Evolutionary conservation across 2,113 vertebrate genomes (phyloP).

Genomic region (Ophthalmolycus amberensis): DNA sequence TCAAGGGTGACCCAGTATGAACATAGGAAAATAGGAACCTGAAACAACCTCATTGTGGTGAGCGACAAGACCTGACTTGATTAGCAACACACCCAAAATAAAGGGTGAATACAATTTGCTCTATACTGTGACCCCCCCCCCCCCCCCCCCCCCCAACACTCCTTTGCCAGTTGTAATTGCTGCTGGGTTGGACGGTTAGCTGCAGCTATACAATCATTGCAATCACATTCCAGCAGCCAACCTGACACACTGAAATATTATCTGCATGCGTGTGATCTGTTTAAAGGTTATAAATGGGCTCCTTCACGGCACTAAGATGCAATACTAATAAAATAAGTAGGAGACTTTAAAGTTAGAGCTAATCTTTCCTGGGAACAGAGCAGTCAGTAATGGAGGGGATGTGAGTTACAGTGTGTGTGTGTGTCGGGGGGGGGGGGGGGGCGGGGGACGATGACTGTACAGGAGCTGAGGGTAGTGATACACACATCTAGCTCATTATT

Average conservation of each 20-base stretch:
- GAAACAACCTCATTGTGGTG: slow-evolving; percentile 59
- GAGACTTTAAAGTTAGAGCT: slow-evolving; percentile 73
- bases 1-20: slow-evolving; percentile 52
- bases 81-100: slow-evolving; percentile 68
- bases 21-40: slow-evolving; percentile 55
- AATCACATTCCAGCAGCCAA: slow-evolving; percentile 74
- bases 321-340: slow-evolving; percentile 75
- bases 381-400: slow-evolving; percentile 50
- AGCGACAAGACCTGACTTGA: slow-evolving; percentile 66
- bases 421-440: not conserved
- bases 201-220: slow-evolving; percentile 67
- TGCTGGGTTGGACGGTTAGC: slow-evolving; percentile 54
- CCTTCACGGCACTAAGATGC: slow-evolving; percentile 65
- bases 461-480: slow-evolving; percentile 35
- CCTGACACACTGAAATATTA: slow-evolving; percentile 79
- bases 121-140: slow-evolving; percentile 52
- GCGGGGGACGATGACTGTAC: slow-evolving; percentile 29
- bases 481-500: slow-evolving; percentile 44
- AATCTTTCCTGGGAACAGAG: slow-evolving; percentile 63
- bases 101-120: slow-evolving; percentile 62
- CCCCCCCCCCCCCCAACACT: slow-evolving; percentile 62
- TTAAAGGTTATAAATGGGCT: slow-evolving; percentile 78
- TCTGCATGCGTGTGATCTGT: slow-evolving; percentile 74
- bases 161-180: slow-evolving; percentile 66
- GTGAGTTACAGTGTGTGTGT: slow-evolving; percentile 25